Evolutionary conservation across 2,797 vertebrate genomes (phyloP).

Genomic region (Oreonectes daqikongensis): DNA sequence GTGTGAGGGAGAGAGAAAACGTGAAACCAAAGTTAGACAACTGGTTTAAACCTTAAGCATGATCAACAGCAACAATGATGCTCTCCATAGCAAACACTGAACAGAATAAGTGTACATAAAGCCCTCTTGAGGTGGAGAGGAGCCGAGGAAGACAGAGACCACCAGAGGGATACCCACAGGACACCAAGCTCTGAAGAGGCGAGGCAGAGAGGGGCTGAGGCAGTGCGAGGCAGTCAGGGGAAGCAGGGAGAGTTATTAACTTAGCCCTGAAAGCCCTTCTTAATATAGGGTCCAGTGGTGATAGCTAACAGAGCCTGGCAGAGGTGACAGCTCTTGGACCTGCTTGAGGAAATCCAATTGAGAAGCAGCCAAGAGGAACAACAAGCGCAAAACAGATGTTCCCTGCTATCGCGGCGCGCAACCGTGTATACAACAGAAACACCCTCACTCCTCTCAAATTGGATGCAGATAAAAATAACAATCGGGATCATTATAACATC

Average conservation of each 20-base stretch:
- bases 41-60: not conserved
- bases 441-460: conserved; percentile 46
- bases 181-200: conserved; percentile 61
- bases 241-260: conserved; percentile 95
- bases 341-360: conserved; percentile 99
- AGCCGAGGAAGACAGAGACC: conserved; percentile 58
- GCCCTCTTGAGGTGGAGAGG: conserved; percentile 30
- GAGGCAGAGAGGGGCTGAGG: conserved; percentile 66
- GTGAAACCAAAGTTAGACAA: not conserved
- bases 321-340: conserved; percentile 97
- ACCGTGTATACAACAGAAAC: conserved; percentile 75
- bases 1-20: not conserved
- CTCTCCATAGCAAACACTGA: not conserved
- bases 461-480: conserved; percentile 61
- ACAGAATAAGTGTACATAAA: conserved; percentile 12
- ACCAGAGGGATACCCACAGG: conserved; percentile 70
- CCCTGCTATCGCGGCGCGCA: conserved; percentile 81
- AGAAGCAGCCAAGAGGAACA: conserved; percentile 99
- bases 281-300: conserved; percentile 95
- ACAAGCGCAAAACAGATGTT: conserved; percentile 97
- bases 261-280: conserved; percentile 99
- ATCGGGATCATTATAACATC: conserved; percentile 66
- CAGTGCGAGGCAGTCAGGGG: conserved; percentile 86
- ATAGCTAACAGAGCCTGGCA: conserved; percentile 98
- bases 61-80: not conserved